Base-by-base conservation (phyloP, 1,140 invertebrate genomes). In the Onthophagus taurus region DNA sequence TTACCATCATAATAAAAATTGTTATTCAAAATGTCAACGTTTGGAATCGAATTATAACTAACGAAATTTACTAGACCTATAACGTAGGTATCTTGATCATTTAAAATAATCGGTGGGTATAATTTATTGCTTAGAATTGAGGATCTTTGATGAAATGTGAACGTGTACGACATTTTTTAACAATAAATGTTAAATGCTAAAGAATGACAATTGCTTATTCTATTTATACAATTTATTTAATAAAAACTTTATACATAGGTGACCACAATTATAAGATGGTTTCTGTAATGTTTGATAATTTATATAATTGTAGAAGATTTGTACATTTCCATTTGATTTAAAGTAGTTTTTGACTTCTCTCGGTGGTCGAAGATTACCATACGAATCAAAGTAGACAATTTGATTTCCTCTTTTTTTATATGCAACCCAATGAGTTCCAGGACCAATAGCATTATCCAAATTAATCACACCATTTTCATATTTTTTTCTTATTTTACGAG, bases 391-490 rank as follows among this genome's bases (percentile, higher is more conserved):
- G 41, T 62, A 61, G 31, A 39, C 19, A 0, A 63, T 35, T 13
- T 48, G 7, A 30, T 57, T 47, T 23, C 44, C 37, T 9, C 20
- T 19, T 45, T 63, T 65, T 9, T 42, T 37, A 44, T 64, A 64
- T 13, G 50, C 49, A 13, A 55, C 47, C 59, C 60, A 65, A 45
- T 64, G 58, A 3, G 53, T 64, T 2, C 57, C 58, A 13, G 29
- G 21, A 17, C 47, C 45, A 16, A 37, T 13, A 31, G 45, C 41
- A 38, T 53, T 47, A 47, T 64, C 53, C 11, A 60, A 23, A 48
- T 64, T 64, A 12, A 63, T 31, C 18, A 63, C 53, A 6, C 45
- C 57, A 13, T 24, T 37, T 57, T 50, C 33, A 9, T 44, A 36
- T n/a, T n/a, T 26, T 26, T 26, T 26, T 26, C 23, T 26, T 26